phyloP scores from a whole-genome alignment of 2,113 vertebrate genomes.

The Dolichotis patagonum region DNA sequence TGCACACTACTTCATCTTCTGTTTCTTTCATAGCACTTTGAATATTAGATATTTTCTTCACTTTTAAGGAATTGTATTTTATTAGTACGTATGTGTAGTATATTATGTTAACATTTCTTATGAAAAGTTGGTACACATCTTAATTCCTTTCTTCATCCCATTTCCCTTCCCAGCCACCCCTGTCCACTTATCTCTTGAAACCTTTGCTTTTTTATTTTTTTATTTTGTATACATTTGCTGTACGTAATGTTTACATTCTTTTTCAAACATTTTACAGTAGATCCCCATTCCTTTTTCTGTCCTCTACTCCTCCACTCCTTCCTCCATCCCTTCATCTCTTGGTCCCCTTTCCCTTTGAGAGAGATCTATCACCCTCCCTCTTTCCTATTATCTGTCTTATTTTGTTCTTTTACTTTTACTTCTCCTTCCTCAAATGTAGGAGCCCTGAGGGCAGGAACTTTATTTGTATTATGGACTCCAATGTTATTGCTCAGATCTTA shows the following conservation, averaged over 20 bases:
- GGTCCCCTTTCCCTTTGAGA: neutral
- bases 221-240: neutral
- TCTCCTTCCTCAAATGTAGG: neutral
- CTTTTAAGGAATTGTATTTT: neutral
- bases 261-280: no score
- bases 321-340: neutral
- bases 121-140: neutral
- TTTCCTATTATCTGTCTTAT: neutral
- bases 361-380: neutral
- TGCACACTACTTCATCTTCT: neutral
- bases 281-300: neutral
- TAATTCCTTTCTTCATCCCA: neutral
- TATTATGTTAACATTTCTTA: neutral
- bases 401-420: neutral
- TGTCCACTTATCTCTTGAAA: neutral
- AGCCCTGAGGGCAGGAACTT: neutral
- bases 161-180: neutral
- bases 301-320: neutral
- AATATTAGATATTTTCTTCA: neutral
- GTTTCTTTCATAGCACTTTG: neutral
- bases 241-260: neutral
- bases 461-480: neutral
- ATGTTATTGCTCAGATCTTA: neutral
- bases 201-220: neutral
- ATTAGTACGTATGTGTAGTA: neutral